Conservation (phyloP, 2,797 vertebrate species). For the Pygocentrus nattereri region DNA sequence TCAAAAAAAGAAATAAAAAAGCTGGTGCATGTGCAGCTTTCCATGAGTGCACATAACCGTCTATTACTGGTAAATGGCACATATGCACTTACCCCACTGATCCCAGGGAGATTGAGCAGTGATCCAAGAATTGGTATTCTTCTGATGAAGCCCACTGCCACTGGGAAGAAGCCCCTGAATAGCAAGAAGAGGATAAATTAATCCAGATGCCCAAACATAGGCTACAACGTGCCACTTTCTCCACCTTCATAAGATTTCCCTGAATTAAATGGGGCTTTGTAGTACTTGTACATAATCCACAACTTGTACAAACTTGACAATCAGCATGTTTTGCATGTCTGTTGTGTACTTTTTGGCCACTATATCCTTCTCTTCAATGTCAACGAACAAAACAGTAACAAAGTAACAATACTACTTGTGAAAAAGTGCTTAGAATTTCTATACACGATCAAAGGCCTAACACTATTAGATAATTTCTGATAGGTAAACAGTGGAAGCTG, state of each 20-base stretch:
- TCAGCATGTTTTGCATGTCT: not conserved
- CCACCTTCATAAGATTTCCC: not conserved
- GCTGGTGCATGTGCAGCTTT: not conserved
- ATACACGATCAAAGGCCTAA: not conserved
- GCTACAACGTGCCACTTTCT: too few species aligned
- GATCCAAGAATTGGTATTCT: conserved; percentile 95
- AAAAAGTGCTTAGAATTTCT: not conserved
- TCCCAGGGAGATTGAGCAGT: conserved; percentile 95
- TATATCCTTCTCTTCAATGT: not conserved
- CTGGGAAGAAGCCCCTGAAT: conserved; percentile 95
- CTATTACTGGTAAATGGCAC: not conserved
- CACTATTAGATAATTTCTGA: not conserved
- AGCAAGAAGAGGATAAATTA: not conserved
- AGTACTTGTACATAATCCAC: not conserved
- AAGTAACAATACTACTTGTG: not conserved
- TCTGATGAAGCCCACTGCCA: conserved; percentile 94
- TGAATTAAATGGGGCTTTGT: not conserved
- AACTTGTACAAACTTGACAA: not conserved
- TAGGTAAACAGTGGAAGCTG: not conserved
- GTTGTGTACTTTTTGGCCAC: not conserved
- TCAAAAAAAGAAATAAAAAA: not conserved
- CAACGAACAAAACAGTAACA: not conserved
- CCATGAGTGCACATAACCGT: too few species aligned
- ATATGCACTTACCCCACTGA: conserved; percentile 89
- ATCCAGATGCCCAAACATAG: not conserved